Evolutionary conservation across 2,797 vertebrate species (phyloP).

Genomic region (Craterocephalus amniculus): DNA sequence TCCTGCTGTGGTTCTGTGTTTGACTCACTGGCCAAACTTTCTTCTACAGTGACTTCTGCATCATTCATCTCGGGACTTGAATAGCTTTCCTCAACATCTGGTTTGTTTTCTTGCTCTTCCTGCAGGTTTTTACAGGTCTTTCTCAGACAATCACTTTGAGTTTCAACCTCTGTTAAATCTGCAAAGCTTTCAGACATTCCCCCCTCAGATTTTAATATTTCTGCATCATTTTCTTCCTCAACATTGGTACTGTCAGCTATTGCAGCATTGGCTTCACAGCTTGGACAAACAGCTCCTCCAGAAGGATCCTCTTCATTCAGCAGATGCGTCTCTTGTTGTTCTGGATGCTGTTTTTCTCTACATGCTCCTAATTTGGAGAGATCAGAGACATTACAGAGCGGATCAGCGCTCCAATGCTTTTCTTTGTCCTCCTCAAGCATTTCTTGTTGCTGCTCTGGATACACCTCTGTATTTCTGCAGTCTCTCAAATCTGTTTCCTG

Average conservation of each 20-base stretch:
- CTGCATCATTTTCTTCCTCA: constrained; percentile 40
- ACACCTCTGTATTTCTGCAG: constrained; percentile 69
- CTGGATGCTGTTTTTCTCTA: constrained; percentile 22
- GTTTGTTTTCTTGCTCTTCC: constrained; percentile 10
- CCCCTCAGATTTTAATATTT: constrained; percentile 11
- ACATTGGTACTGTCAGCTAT: constrained; percentile 6
- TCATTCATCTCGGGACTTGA: constrained; percentile 19
- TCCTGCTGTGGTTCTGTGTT: constrained; percentile 29
- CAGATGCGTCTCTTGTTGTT: constrained; percentile 26
- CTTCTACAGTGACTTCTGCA: neutral
- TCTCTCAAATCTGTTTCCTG: constrained; percentile 68
- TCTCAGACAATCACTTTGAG: constrained; percentile 11
- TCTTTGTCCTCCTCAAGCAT: constrained; percentile 54
- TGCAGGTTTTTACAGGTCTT: neutral
- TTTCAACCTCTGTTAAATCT: constrained; percentile 29
- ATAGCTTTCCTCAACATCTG: constrained; percentile 16
- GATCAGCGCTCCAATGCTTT: constrained; percentile 43
- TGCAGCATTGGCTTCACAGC: constrained; percentile 36
- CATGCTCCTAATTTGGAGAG: constrained; percentile 30
- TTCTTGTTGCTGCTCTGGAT: constrained; percentile 60
- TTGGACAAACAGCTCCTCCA: constrained; percentile 20
- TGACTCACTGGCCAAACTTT: constrained; percentile 4
- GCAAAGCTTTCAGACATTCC: constrained; percentile 7
- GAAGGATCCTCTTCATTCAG: neutral
- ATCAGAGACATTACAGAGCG: constrained; percentile 19